Conservation (phyloP, 1,140 invertebrate genomes). For the Drosophila pseudoobscura region DNA sequence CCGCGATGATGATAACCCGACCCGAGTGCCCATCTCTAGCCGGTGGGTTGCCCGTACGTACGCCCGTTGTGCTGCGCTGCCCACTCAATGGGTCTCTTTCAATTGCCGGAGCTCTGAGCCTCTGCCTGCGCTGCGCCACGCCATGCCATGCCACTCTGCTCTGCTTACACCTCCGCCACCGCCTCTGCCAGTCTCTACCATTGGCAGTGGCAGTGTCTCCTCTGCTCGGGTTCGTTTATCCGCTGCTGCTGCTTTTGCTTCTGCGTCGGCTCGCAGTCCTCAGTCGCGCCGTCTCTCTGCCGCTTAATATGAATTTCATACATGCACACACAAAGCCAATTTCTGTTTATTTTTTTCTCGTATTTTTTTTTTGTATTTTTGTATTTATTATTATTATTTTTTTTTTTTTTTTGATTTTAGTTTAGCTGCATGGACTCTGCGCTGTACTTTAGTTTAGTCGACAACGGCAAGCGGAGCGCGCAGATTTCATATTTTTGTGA, state of each 20-base stretch:
- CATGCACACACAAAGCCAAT: conserved; percentile 75
- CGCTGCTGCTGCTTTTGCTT: background rate
- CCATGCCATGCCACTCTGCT: too few relatives aligned
- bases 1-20: too few relatives aligned
- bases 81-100: conserved; percentile 60
- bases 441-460: conserved; percentile 79
- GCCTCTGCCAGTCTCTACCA: background rate
- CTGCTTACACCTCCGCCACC: too few relatives aligned
- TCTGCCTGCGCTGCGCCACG: conserved; percentile 6
- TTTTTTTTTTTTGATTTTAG: conserved; percentile 62
- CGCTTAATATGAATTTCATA: conserved; percentile 78
- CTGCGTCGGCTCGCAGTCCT: conserved; percentile 2
- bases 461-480: conserved; percentile 69
- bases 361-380: conserved; percentile 22
- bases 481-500: conserved; percentile 64
- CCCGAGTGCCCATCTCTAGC: background rate
- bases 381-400: conserved; percentile 9
- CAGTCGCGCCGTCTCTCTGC: background rate
- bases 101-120: conserved; percentile 42
- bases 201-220: too few relatives aligned
- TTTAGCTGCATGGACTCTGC: conserved; percentile 75
- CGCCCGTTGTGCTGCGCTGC: conserved; percentile 26
- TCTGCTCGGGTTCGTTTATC: too few relatives aligned
- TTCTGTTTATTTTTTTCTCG: conserved; percentile 42
- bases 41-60: conserved; percentile 38